Conservation (phyloP, 2,888 invertebrate genomes). For the Onthophagus sagittarius region DNA sequence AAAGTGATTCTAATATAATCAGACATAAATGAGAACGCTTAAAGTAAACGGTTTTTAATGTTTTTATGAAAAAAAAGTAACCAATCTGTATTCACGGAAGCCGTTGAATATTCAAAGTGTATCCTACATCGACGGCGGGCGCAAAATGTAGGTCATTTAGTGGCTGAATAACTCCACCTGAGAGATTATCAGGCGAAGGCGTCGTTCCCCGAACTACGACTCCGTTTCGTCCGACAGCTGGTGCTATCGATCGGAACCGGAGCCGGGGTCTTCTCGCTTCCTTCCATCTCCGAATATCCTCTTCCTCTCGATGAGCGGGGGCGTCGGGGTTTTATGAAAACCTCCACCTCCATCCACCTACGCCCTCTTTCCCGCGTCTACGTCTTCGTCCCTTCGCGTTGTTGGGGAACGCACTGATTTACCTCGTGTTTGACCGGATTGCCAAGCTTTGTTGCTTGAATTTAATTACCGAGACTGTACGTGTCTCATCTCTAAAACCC, state of each 20-base stretch:
- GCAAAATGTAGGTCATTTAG: conserved; percentile 11
- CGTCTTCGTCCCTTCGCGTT: not conserved
- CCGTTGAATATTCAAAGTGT: conserved; percentile 7
- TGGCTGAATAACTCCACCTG: conserved; percentile 12
- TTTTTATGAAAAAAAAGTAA: not conserved
- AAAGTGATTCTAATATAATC: not conserved
- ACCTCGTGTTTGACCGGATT: not conserved
- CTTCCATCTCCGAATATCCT: not conserved
- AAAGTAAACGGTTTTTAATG: not conserved
- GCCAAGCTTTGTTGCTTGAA: not conserved
- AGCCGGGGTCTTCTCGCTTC: not conserved
- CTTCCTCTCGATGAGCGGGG: not conserved
- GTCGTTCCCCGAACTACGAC: not conserved
- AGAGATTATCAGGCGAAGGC: not conserved
- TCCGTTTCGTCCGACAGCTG: not conserved
- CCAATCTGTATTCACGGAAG: not conserved
- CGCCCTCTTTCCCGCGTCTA: not conserved
- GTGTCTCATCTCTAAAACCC: not conserved
- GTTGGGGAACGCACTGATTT: not conserved
- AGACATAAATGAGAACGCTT: not conserved
- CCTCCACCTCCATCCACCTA: not conserved
- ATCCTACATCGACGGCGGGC: not conserved
- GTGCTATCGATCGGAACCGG: not conserved
- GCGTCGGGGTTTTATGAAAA: not conserved
- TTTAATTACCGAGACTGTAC: not conserved